Evolutionary conservation across 2,888 invertebrate genomes (phyloP).

Genomic region (Agonum fuliginosum): DNA sequence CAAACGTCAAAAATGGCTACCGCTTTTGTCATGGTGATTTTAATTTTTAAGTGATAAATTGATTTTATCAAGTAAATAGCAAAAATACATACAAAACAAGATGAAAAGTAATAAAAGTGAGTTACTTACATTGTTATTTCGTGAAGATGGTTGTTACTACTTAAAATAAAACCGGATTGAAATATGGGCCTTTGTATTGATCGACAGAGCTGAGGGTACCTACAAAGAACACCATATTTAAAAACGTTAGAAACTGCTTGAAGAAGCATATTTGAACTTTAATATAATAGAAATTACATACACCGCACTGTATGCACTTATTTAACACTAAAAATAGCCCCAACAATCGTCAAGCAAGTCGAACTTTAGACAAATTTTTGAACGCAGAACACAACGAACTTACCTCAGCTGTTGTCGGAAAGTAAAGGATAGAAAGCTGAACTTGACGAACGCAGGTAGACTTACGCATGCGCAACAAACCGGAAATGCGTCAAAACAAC

Average conservation of each 20-base stretch:
- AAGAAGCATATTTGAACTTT: conserved; percentile 29
- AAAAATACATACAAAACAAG: conserved; percentile 43
- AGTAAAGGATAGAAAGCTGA: conserved; percentile 52
- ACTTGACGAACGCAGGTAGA: conserved; percentile 26
- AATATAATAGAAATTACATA: background rate
- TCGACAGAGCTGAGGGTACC: conserved; percentile 55
- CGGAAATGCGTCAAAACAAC: conserved; percentile 49
- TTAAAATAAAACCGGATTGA: conserved; percentile 55
- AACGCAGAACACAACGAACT: conserved; percentile 6
- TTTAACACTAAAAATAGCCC: conserved; percentile 9
- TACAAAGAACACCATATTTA: conserved; percentile 59
- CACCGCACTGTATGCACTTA: background rate
- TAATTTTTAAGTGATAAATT: conserved; percentile 17
- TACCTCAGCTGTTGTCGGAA: conserved; percentile 58
- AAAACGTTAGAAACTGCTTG: conserved; percentile 47
- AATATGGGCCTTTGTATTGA: conserved; percentile 57
- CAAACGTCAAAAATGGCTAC: conserved; percentile 58
- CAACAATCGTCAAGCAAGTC: background rate
- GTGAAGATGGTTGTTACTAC: conserved; percentile 26
- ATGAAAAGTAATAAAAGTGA: conserved; percentile 3
- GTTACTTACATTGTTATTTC: conserved; percentile 54
- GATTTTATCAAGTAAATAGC: conserved; percentile 3
- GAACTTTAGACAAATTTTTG: conserved; percentile 16
- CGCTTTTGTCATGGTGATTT: conserved; percentile 30
- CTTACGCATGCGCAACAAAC: conserved; percentile 35